phyloP scores from a whole-genome alignment of 2,797 vertebrate species.

The Loris lydekkerianus region DNA sequence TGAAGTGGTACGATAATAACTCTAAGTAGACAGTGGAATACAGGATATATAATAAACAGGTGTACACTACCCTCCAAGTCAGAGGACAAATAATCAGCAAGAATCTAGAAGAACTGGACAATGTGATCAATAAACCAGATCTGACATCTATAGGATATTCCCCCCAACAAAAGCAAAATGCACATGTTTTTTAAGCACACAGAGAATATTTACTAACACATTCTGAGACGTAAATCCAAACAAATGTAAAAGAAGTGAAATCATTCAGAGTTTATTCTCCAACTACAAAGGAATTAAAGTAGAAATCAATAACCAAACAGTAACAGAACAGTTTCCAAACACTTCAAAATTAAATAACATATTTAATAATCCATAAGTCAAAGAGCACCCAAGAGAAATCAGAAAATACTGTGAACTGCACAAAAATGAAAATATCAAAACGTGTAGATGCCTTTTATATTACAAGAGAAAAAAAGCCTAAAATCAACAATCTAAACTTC shows the following conservation, averaged over 20 bases:
- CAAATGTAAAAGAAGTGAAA: constrained; percentile 17
- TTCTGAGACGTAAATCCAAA: background rate
- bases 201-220: background rate
- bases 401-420: constrained; percentile 36
- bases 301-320: background rate
- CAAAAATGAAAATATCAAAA: background rate
- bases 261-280: background rate
- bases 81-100: background rate
- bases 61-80: background rate
- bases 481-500: background rate
- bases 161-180: background rate
- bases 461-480: constrained; percentile 8
- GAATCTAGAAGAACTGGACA: background rate
- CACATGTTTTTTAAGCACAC: background rate
- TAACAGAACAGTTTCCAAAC: background rate
- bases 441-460: background rate
- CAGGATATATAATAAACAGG: background rate
- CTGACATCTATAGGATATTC: background rate
- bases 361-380: background rate
- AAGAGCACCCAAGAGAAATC: background rate
- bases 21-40: background rate
- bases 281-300: background rate
- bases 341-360: constrained; percentile 10
- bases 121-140: background rate
- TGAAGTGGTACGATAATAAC: background rate